phyloP scores from a whole-genome alignment of 2,797 vertebrate genomes.

The Allobates femoralis region DNA sequence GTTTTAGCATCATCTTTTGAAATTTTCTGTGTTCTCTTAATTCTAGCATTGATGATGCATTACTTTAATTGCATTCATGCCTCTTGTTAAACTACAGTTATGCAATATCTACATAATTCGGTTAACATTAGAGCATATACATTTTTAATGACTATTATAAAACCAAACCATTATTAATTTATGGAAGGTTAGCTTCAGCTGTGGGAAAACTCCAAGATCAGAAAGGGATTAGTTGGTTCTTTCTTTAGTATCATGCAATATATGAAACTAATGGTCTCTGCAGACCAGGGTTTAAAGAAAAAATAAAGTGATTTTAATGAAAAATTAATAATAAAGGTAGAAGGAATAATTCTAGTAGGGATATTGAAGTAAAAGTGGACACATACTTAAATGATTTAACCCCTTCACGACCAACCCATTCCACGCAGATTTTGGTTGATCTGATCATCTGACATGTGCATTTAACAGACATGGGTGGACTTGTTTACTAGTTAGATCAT shows the following conservation, averaged over 20 bases:
- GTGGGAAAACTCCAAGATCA: not conserved
- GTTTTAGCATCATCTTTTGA: constrained; percentile 14
- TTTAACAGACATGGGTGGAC: too few species aligned
- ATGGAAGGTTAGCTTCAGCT: constrained; percentile 26
- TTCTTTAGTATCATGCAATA: constrained; percentile 33
- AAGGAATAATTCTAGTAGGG: not conserved
- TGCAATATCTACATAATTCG: constrained; percentile 15
- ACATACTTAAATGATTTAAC: not conserved
- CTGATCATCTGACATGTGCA: too few species aligned
- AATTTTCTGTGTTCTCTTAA: constrained; percentile 1
- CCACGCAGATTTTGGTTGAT: too few species aligned
- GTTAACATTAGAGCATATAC: constrained; percentile 47
- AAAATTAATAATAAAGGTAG: not conserved
- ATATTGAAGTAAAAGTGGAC: not conserved
- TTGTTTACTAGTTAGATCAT: too few species aligned
- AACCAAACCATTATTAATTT: constrained; percentile 50
- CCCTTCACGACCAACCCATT: too few species aligned
- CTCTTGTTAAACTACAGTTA: constrained; percentile 38
- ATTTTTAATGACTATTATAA: constrained; percentile 57
- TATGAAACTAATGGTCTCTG: constrained; percentile 36
- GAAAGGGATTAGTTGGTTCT: not conserved
- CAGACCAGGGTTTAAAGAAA: not conserved
- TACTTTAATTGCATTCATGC: constrained; percentile 52
- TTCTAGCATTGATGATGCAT: constrained; percentile 51
- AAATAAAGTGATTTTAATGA: constrained; percentile 24